Evolutionary conservation across 2,797 vertebrate genomes (phyloP), one percentile per base, ranked within the genome.

Genomic region (Denticeps clupeoides): DNA sequence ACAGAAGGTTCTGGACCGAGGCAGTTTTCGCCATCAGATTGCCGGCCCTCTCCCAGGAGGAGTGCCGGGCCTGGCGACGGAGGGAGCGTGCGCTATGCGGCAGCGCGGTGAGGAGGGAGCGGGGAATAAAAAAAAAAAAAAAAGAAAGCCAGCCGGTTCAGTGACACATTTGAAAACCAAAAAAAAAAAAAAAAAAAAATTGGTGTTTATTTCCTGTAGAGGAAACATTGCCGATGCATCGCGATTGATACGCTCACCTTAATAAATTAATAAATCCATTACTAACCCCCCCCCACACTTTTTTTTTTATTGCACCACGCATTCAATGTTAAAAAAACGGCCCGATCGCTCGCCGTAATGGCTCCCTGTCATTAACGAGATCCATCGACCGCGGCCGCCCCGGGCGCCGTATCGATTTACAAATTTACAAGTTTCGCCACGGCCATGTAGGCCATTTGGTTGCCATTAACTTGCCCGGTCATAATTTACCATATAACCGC

Each of bases 361-460:
- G 37, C 11, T 74, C 73, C 72, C 73, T 69, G 66, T 72, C 71
- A 68, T n/a, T 56, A 63, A 68, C 68, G 71, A 27, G 28, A 66
- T 67, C 44, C 76, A 81, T 77, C 55, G 69, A 77, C 76, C 47
- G 68, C 29, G 48, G 54, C 11, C 43, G 9, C 41, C 15, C 28
- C 60, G 65, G 53, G 35, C 56, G 43, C 42, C 55, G 64, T 73
- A 79, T 78, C 71, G 72, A 82, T 79, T 77, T 71, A 62, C 61
- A 73, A 76, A 67, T 72, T 71, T 63, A 51, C 62, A 41, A 68
- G 59, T 64, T 64, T 70, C 69, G 68, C 59, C 45, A 56, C 51
- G 32, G 59, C 66, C 61, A 44, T 71, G 71, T 73, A 62, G 66
- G 50, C 64, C 63, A 49, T 72, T 78, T 65, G 70, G 56, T 67